Evolutionary conservation across 2,888 invertebrate species (phyloP), one percentile per base, ranked within the genome.

Genomic region (Sarcophaga variegata): DNA sequence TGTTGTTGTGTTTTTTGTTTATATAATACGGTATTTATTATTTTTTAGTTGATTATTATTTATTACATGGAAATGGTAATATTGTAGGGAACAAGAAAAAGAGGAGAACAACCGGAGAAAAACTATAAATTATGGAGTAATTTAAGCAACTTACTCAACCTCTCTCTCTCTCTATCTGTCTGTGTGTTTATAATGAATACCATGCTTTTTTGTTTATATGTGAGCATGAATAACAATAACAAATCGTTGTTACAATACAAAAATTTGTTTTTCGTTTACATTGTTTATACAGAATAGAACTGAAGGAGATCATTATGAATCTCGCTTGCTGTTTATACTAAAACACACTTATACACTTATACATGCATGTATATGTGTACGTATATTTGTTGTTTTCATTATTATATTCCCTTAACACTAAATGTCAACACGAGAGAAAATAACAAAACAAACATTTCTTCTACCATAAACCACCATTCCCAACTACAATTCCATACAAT

Each of bases 361-460:
- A 37, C 8, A 37, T 37, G 37, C 1, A 37, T 37, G 37, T 37
- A 6, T 17, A 20, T 63, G 3, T 37, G 37, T 8, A 37, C 6
- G 47, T 6, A 17, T 69, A 37, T 14, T 47, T 70, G 47, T 66
- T 82, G 60, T 60, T 37, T 71, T 64, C 54, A 82, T 71, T 82
- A 76, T 82, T 82, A 76, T 62, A 86, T 82, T 63, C 71, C 79
- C 76, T 79, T 71, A 82, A 82, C 79, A 83, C 63, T 80, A 80
- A 86, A 83, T 83, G 82, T 86, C 82, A 86, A 86, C 80, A 83
- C 76, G 27, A 77, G 81, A 59, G 45, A 76, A 83, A 37, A 37
- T 22, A 80, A 80, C 67, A 70, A 84, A 27, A 76, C 70, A 79
- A 76, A 37, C 37, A 37, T 37, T 1, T 17, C 70, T 17, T 4